Evolutionary conservation across 2,113 vertebrate species (phyloP), one percentile per base, ranked within the genome.

Genomic region (Gorsachius goisagi): DNA sequence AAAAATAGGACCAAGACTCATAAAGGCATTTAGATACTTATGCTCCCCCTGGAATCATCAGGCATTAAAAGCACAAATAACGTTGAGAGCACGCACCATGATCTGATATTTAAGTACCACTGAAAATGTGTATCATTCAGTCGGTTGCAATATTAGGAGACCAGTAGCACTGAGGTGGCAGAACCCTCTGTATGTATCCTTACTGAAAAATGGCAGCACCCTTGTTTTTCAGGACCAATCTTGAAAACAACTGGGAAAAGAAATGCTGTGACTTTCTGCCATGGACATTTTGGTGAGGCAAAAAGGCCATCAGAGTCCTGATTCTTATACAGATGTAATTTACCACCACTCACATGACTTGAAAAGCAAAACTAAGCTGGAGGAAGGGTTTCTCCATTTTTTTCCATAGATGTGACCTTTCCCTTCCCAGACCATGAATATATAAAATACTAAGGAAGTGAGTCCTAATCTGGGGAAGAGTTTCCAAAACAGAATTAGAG

Each of bases 401-500:
- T 84, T 83, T 18, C 23, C 45, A 56, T 79, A 35, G 16, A 45
- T 84, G 9, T 88, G 55, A 68, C 73, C 52, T 84, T 87, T 90
- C 22, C 47, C 59, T 85, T 94, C 50, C 47, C 58, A 39, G n/a
- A 76, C 59, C 0, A 2, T 63, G 66, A 82, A 85, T 77, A 89
- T 77, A 89, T 79, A 82, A 90, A 83, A 56, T 56, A 39, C 37
- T 0, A 0, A 83, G 85, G 71, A 94, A 92, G 33, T 27, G 30
- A 91, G 20, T 77, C 23, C 75, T 77, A 71, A 88, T 91, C 92
- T 49, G 53, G 73, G 72, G 50, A 83, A 89, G 80, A 82, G 59
- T 85, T 93, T 94, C 75, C 78, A 68, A 64, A 93, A 71, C 59
- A 86, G 72, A 94, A 90, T 20, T 80, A 68, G 62, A 88, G 90